These are phyloP conservation scores for Caenorhabditis panamensis DNA, from an alignment of 2,888 invertebrate species.

Conservation along the genomic window DNA sequence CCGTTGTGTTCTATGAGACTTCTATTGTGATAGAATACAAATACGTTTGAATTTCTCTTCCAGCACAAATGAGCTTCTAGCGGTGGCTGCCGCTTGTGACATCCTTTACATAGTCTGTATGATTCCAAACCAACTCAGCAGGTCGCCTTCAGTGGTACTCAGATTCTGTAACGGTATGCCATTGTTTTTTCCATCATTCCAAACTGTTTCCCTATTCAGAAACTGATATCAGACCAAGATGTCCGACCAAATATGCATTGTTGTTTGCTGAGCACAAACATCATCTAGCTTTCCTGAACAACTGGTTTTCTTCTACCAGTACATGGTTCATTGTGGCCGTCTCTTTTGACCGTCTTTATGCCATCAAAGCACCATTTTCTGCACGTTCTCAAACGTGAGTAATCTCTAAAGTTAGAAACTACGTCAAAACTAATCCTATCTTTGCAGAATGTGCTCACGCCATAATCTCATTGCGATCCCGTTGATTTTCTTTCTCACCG, in stretches of 20 bases:
- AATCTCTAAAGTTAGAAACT: not conserved
- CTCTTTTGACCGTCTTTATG: slow-evolving; percentile 72
- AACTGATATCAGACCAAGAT: slow-evolving; percentile 25
- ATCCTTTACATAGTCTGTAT: slow-evolving; percentile 69
- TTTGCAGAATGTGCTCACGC: slow-evolving; percentile 48
- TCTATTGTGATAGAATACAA: not conserved
- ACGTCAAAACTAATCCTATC: slow-evolving; percentile 15
- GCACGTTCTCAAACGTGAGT: slow-evolving; percentile 62
- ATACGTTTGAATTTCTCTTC: not conserved
- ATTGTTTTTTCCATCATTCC: not conserved
- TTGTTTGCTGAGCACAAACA: slow-evolving; percentile 65
- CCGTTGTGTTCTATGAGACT: too few species aligned
- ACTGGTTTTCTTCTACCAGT: slow-evolving; percentile 71
- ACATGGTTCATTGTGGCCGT: slow-evolving; percentile 74
- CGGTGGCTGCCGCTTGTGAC: slow-evolving; percentile 69
- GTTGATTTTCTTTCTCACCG: slow-evolving; percentile 60
- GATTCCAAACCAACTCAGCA: slow-evolving; percentile 69
- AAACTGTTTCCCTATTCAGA: slow-evolving; percentile 23
- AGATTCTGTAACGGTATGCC: slow-evolving; percentile 27
- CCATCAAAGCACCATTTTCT: slow-evolving; percentile 73
- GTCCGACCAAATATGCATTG: slow-evolving; percentile 34
- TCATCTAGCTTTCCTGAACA: slow-evolving; percentile 67
- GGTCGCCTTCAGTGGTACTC: slow-evolving; percentile 35
- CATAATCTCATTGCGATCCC: slow-evolving; percentile 60
- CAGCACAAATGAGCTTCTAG: slow-evolving; percentile 71